Evolutionary conservation across 64 coral and sea anemone genomes (phyloP), one percentile per base, ranked within the genome.

Genomic region (Pocillopora damicornis): DNA sequence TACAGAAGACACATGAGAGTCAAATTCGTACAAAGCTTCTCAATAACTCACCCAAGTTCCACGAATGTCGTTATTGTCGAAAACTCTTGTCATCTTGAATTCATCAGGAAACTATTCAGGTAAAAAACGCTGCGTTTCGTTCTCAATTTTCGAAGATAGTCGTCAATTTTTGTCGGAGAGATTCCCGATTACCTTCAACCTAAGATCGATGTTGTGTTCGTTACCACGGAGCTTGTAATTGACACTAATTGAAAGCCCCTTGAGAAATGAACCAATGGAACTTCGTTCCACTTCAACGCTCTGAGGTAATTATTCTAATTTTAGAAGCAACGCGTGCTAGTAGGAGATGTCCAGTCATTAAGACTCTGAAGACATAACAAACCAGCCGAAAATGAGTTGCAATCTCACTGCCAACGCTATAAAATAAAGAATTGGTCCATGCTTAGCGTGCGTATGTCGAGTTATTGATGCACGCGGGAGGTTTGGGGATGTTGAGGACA

Each of bases 171-270:
- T 9, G 51, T 22, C 10, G 20, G 64, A 42, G 26, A 75, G 60
- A 10, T 17, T 80, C 76, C 30, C 17, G 20, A 14, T 76, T 25
- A 7, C 35, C 30, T 14, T 13, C 6, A 76, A 22, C 30, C 34
- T 42, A 60, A 58, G 15, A 16, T 76, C 4, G 25, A 75, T 87
- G 82, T 79, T 87, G 75, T 83, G 34, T 72, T 86, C 73, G 90
- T 91, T 91, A 79, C 90, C 83, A 91, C 82, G 90, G 90, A 91
- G 65, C 83, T 73, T 74, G 37, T 77, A 72, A 42, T 58, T 51
- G 0, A 36, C 37, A 42, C 4, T 65, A 85, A 85, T 72, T 72
- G 65, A 73, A 30, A 83, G 61, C 45, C 80, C 80, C 61, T 37
- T 5, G 62, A 83, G 80, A 22, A 83, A 66, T 68, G 1, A 83